Conservation (phyloP, 2,888 invertebrate genomes). For the Ormyrus thymus region DNA sequence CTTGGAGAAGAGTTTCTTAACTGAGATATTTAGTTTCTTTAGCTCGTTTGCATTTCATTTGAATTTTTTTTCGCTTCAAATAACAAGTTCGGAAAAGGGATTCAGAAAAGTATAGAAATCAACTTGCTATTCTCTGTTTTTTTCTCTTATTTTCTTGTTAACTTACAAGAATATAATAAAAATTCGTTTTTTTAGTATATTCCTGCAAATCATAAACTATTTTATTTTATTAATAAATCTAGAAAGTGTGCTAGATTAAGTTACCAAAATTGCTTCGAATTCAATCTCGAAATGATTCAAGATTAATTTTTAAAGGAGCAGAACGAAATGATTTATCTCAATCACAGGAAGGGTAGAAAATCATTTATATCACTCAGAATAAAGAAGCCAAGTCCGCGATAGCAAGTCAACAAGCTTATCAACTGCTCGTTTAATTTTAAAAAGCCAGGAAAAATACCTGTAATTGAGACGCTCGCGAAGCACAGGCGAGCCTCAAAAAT, state of each 20-base stretch:
- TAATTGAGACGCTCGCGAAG: neutral
- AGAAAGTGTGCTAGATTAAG: too few species aligned
- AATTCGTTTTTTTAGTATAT: neutral
- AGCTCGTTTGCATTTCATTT: slow-evolving; percentile 61
- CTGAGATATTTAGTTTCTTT: slow-evolving; percentile 59
- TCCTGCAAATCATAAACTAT: neutral
- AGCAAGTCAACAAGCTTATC: neutral
- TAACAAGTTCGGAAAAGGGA: neutral
- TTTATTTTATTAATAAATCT: too few species aligned
- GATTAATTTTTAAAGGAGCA: neutral
- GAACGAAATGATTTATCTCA: neutral
- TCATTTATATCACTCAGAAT: too few species aligned
- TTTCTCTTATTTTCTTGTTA: neutral
- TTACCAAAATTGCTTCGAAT: too few species aligned
- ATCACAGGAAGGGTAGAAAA: neutral
- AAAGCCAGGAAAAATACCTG: neutral
- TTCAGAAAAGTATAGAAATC: neutral
- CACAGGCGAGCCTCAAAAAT: neutral
- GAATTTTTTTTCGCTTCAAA: slow-evolving; percentile 53
- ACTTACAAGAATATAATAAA: neutral
- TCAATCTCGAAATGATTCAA: neutral
- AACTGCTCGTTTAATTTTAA: too few species aligned
- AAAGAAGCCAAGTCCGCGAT: too few species aligned
- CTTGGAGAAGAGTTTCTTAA: slow-evolving; percentile 28
- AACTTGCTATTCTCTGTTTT: neutral